Conservation (phyloP, 2,797 vertebrate species). For the Acipenser ruthenus region DNA sequence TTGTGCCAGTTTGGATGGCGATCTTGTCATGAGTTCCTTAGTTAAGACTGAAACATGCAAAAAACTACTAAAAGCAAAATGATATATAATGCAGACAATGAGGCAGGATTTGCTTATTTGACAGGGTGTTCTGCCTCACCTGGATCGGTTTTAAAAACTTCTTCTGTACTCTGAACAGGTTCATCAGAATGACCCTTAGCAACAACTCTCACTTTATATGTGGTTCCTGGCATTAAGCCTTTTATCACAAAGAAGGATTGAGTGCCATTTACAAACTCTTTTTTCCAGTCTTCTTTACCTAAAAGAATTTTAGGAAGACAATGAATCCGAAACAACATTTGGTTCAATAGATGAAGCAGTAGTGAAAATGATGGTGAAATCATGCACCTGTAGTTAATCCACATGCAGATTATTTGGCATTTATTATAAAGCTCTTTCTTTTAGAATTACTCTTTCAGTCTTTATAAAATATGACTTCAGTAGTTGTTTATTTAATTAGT, state of each 20-base stretch:
- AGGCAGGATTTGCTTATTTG: slow-evolving; percentile 22
- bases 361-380: no score
- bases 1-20: no score
- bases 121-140: slow-evolving; percentile 67
- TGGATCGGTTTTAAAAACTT: slow-evolving; percentile 85
- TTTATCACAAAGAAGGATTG: slow-evolving; percentile 77
- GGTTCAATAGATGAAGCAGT: no score
- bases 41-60: no score
- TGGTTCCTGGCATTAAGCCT: slow-evolving; percentile 81
- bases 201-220: slow-evolving; percentile 88
- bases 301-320: slow-evolving; percentile 74
- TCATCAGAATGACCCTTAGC: slow-evolving; percentile 73
- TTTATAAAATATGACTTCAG: no score
- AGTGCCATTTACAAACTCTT: slow-evolving; percentile 86
- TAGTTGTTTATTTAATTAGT: no score
- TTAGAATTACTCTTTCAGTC: no score
- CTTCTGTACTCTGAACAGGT: slow-evolving; percentile 72
- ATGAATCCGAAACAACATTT: slow-evolving; percentile 44
- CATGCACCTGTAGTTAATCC: no score
- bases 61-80: not conserved
- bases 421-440: no score
- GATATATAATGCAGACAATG: not conserved
- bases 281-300: slow-evolving; percentile 90
- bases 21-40: no score
- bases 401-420: no score